These are phyloP conservation scores for Hestina assimilis DNA, from an alignment of 1,140 invertebrate genomes.

Conservation along the genomic window DNA sequence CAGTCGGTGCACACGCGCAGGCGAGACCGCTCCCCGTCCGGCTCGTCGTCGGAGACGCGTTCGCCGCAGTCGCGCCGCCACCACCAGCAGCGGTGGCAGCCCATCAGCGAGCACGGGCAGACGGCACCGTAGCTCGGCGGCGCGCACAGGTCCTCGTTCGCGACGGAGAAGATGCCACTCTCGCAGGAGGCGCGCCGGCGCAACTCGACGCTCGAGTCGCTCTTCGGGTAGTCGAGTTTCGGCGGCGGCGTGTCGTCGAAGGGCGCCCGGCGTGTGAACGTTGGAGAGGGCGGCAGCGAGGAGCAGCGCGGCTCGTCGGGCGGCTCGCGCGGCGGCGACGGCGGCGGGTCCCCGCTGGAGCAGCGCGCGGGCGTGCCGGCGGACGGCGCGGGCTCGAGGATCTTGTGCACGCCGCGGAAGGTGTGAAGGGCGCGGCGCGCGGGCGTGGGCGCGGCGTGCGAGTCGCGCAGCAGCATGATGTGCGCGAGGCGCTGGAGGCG, in stretches of 20 bases:
- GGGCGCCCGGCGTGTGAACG: constrained; percentile 44
- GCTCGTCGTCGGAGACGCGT: constrained; percentile 24
- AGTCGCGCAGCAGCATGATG: constrained; percentile 88
- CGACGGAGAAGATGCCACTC: constrained; percentile 92
- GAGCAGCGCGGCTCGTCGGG: constrained; percentile 50
- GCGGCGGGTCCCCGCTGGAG: constrained; percentile 77
- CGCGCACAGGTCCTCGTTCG: constrained; percentile 83
- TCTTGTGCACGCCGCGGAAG: constrained; percentile 85
- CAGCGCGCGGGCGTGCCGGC: constrained; percentile 82
- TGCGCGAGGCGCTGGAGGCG: constrained; percentile 82
- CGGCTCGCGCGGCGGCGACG: constrained; percentile 9
- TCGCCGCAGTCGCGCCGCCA: constrained; percentile 40
- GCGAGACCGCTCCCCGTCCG: constrained; percentile 25
- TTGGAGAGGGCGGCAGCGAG: constrained; percentile 50
- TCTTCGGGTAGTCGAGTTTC: constrained; percentile 24
- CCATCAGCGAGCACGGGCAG: constrained; percentile 68
- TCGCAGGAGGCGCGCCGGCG: constrained; percentile 89
- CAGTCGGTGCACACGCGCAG: constrained; percentile 48
- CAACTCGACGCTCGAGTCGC: constrained; percentile 57
- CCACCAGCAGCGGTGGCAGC: constrained; percentile 71
- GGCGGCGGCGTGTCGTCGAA: constrained; percentile 44
- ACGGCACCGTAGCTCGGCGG: constrained; percentile 47
- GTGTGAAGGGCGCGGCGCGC: constrained; percentile 46
- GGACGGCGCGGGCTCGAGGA: constrained; percentile 79
- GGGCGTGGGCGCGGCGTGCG: constrained; percentile 76